A percentile compares a stretch with the other conserved stretches of the same genome.
phyloP scores from a whole-genome alignment of 2,113 vertebrate genomes.

The Tretioscincus oriximinensis region DNA sequence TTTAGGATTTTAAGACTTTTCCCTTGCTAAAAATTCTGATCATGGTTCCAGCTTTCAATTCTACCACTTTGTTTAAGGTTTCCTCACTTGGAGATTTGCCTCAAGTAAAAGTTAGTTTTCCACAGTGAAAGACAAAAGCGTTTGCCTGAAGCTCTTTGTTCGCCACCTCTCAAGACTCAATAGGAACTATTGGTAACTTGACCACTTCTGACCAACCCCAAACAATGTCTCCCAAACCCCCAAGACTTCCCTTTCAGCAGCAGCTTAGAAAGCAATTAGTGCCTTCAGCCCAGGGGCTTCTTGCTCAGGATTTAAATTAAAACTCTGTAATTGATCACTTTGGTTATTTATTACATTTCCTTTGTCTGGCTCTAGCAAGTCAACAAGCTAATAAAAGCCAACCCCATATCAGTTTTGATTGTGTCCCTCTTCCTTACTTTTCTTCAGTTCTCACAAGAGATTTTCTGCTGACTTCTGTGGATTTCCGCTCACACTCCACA shows the following conservation, averaged over 20 bases:
- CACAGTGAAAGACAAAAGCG: not conserved
- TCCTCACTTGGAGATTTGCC: not conserved
- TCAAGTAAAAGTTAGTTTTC: not conserved
- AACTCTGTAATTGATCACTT: constrained; percentile 68
- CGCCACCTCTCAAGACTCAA: not conserved
- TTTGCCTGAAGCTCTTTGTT: not conserved
- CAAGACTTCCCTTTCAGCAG: constrained; percentile 1
- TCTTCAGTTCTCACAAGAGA: not conserved
- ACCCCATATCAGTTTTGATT: constrained; percentile 62
- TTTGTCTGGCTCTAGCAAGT: constrained; percentile 61
- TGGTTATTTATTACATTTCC: constrained; percentile 74
- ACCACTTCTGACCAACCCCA: not conserved
- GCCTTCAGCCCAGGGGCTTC: constrained; percentile 22
- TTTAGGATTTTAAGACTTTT: too few species aligned
- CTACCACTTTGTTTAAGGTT: not conserved
- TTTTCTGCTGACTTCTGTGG: constrained; percentile 77
- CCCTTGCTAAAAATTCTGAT: too few species aligned
- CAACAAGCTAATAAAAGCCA: constrained; percentile 74
- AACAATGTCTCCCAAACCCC: not conserved
- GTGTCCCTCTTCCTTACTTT: not conserved
- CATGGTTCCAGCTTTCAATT: too few species aligned
- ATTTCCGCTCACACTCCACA: constrained; percentile 48
- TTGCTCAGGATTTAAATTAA: constrained; percentile 68
- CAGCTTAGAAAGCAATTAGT: constrained; percentile 26
- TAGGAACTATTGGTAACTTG: not conserved